These are phyloP conservation scores for Drosophila lacicola DNA, from an alignment of 2,888 invertebrate genomes.

Conservation along the genomic window DNA sequence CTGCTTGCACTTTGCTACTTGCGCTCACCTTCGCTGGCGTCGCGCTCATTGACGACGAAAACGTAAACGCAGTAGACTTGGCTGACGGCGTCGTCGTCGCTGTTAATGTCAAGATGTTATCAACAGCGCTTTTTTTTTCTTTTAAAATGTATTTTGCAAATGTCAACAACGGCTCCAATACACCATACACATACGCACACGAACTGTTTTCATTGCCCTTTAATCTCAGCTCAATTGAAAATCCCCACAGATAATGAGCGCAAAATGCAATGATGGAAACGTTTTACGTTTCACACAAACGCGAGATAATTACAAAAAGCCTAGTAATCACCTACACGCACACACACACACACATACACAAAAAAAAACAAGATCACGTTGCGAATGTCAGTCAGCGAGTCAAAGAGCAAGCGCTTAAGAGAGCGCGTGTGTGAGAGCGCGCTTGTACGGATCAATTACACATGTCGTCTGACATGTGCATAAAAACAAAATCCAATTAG, in stretches of 20 bases:
- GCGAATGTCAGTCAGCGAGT: conserved; percentile 38
- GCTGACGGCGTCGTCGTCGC: conserved; percentile 14
- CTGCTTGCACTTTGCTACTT: conserved; percentile 54
- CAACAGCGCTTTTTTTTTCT: conserved; percentile 29
- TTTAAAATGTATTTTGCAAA: conserved; percentile 41
- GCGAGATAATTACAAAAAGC: conserved; percentile 51
- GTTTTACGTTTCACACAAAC: conserved; percentile 31
- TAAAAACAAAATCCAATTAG: conserved; percentile 62
- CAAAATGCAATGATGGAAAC: conserved; percentile 43
- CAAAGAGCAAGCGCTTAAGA: conserved; percentile 27
- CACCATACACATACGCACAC: conserved; percentile 4
- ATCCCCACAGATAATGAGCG: conserved; percentile 54
- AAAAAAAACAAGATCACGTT: conserved; percentile 47
- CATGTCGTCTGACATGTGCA: conserved; percentile 49
- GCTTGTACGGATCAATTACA: conserved; percentile 47
- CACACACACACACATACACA: neutral
- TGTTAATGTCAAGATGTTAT: conserved; percentile 72
- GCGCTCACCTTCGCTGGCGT: conserved; percentile 26
- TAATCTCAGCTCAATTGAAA: conserved; percentile 69
- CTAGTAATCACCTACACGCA: conserved; percentile 22
- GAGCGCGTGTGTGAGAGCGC: conserved; percentile 6
- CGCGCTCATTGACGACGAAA: conserved; percentile 45
- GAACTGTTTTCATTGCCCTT: conserved; percentile 26
- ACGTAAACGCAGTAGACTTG: conserved; percentile 21
- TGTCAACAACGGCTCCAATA: conserved; percentile 55